Evolutionary conservation across 2,797 vertebrate species (phyloP), one percentile per base, ranked within the genome.

Genomic region (Neolamprologus multifasciatus): DNA sequence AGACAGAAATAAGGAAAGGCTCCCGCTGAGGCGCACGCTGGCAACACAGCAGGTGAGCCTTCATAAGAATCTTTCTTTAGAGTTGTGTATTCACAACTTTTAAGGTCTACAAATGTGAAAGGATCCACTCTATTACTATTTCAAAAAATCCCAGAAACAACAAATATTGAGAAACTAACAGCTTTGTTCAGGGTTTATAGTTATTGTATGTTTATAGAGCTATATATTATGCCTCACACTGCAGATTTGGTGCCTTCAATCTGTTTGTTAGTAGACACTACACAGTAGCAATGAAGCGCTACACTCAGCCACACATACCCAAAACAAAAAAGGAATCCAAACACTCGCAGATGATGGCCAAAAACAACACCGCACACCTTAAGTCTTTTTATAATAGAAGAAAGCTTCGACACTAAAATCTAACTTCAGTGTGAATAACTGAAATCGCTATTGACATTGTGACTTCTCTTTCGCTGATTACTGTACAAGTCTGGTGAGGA

Each of bases 81-180:
- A 96, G 95, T 96, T 96, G 95, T 92, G 84, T 78, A 81, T 85
- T 50, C 77, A 93, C 95, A 96, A 97, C 96, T 96, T 95, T 96
- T 94, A 94, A 91, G 92, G 89, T 95, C 92, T 94, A 96, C 85
- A 93, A 94, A 96, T 91, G 86, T 88, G 92, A 90, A 94, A 93
- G 52, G 86, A 88, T 91, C 79, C 77, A 88, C 84, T 89, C 92
- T 90, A 94, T 90, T 79, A 82, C 95, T 94, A 94, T 89, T 84
- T 93, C 82, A 94, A 95, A 95, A 94, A 86, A 69, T 23, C 83
- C 84, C 84, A 92, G 89, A 93, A 93, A 93, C 86, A 93, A 92
- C 87, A 93, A 87, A 96, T 91, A 94, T 86, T 91, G 87, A 88
- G 88, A 94, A 95, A 94, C 90, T 89, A 95, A 93, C 88, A 89